Evolutionary conservation across 2,797 vertebrate genomes (phyloP).

Genomic region (Carcharodon carcharias): DNA sequence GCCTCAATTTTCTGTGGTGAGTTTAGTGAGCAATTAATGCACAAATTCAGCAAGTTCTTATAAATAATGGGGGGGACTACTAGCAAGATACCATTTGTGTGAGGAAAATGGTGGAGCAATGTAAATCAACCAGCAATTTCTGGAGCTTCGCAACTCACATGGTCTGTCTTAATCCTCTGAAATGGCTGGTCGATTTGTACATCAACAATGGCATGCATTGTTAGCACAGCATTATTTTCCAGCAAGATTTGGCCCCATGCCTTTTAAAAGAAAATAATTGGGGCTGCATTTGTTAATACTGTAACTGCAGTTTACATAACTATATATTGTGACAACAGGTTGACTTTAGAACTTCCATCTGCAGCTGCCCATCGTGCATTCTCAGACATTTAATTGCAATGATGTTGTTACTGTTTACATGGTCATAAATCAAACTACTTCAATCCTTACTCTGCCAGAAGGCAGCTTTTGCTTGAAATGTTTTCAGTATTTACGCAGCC

Average conservation of each 20-base stretch:
- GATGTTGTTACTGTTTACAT: not conserved
- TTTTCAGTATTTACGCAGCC: not conserved
- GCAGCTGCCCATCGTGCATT: not conserved
- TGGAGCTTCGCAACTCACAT: not conserved
- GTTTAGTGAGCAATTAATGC: not conserved
- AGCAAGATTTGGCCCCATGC: not conserved
- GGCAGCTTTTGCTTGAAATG: not conserved
- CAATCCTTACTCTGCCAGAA: not conserved
- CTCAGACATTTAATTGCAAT: not conserved
- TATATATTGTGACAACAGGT: not conserved
- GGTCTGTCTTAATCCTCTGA: not conserved
- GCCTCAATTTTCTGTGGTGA: not conserved
- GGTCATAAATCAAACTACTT: slow-evolving; percentile 12
- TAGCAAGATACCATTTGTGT: not conserved
- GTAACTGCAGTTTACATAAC: not conserved
- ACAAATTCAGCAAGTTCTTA: not conserved
- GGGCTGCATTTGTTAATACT: not conserved
- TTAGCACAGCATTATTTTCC: not conserved
- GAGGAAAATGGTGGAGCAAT: not conserved
- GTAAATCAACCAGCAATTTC: not conserved
- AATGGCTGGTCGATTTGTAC: not conserved
- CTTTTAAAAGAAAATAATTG: not conserved
- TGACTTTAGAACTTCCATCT: not conserved
- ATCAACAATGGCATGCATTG: not conserved
- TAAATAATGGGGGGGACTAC: not conserved